Base-by-base conservation (phyloP, 2,113 vertebrate genomes). In the Hepsetus odoe region DNA sequence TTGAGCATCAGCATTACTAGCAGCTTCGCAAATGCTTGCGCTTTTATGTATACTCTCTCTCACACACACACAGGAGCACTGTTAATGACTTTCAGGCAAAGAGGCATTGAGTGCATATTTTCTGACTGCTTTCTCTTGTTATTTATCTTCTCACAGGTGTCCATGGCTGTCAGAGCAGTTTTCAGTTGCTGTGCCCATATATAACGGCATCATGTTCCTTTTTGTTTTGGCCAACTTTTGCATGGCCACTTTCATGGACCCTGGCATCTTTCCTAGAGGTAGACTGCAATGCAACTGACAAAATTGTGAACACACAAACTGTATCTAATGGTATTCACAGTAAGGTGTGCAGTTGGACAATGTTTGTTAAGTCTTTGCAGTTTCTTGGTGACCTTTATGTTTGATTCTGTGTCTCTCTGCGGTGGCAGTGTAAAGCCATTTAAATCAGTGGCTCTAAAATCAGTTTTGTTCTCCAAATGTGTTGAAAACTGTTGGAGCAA, bases 221-320 rank as follows among this genome's bases (percentile, higher is more conserved):
- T 98, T 98, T 24, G 97, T 99, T 74, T 85, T 99, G 93, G 96
- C 98, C 82, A 99, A 99, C 90, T 98, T 99, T 91, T 97, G 96
- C 76, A 99, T 99, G 98, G 97, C 98, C 89, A 98, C 97, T 3
- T 98, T 99, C 90, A 99, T 98, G 97, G 97, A 99, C 88, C 98
- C 98, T 0, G 98, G 97, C 74, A 96, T 99, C 89, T 99, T 98
- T 88, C 98, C 97, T 0, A 92, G 97, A 95, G 97, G 97, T 99
- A 88, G 89, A 87, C 5, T 78, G 33, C 13, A n/a, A 68, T 10
- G 1, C 30, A 26, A 3, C 18, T 42, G 2, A 28, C 65, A n/a
- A 32, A 53, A 71, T 61, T 61, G 13, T 59, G 1, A 28, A 30
- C 26, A 26, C 26, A 28, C 26, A 11, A 3, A n/a, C 11, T 65